Evolutionary conservation across 2,888 invertebrate genomes (phyloP).

Genomic region (Drosophila dives): DNA sequence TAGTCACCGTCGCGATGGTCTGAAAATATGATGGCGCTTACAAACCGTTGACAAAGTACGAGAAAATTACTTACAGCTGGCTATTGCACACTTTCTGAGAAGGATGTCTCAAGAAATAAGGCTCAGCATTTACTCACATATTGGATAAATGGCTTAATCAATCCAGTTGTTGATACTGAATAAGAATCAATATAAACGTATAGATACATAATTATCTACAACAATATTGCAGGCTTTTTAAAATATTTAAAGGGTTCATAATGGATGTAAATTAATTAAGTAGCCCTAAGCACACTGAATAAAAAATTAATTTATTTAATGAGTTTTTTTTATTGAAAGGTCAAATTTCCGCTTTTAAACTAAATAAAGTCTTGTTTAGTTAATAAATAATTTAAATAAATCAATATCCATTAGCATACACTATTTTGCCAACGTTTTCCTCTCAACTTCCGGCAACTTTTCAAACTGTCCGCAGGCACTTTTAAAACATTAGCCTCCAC

Average conservation of each 20-base stretch:
- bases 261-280: neutral
- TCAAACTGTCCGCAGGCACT: slow-evolving; percentile 3
- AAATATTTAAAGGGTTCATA: too few relatives aligned
- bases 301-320: neutral
- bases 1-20: slow-evolving; percentile 59
- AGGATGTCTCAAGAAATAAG: neutral
- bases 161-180: neutral
- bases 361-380: neutral
- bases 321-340: neutral
- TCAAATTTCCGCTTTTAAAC: neutral
- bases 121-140: neutral
- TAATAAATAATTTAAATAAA: slow-evolving; percentile 14
- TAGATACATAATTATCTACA: neutral
- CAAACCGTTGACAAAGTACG: neutral
- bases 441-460: slow-evolving; percentile 11
- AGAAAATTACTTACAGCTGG: slow-evolving; percentile 13
- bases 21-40: slow-evolving; percentile 66
- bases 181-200: neutral
- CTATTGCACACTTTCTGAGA: slow-evolving; percentile 20
- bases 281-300: neutral
- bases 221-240: too few relatives aligned
- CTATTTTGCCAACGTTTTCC: slow-evolving; percentile 6
- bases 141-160: neutral
- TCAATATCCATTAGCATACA: slow-evolving; percentile 13
- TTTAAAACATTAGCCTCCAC: slow-evolving; percentile 9